phyloP scores from a whole-genome alignment of 2,797 vertebrate genomes.

The Enteromius argenteus region DNA sequence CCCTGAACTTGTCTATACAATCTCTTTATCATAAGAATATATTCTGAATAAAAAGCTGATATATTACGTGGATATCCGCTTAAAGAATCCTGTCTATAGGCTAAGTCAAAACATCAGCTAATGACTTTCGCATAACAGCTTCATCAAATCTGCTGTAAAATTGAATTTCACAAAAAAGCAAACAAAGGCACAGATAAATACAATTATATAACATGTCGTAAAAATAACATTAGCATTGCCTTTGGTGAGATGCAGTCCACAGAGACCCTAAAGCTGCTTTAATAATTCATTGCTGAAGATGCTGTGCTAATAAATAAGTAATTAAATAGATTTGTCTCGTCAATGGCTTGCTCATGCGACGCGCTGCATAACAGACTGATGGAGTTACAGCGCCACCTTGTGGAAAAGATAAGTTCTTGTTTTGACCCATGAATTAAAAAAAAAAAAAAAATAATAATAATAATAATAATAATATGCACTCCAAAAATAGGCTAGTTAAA shows the following conservation, averaged over 20 bases:
- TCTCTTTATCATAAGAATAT: neutral
- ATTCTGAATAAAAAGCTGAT: neutral
- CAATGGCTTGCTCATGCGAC: slow-evolving; percentile 41
- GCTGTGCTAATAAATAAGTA: slow-evolving; percentile 68
- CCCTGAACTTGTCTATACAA: too few relatives aligned
- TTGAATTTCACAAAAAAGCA: neutral
- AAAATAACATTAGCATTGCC: slow-evolving; percentile 45
- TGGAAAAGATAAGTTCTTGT: slow-evolving; percentile 54
- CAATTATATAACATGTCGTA: slow-evolving; percentile 37
- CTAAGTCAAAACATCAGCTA: neutral
- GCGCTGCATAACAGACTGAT: slow-evolving; percentile 39
- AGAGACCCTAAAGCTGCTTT: slow-evolving; percentile 63
- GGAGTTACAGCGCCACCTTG: slow-evolving; percentile 73
- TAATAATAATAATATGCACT: too few relatives aligned
- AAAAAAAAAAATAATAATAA: neutral
- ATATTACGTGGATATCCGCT: neutral
- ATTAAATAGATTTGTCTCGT: slow-evolving; percentile 72
- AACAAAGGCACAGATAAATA: slow-evolving; percentile 38
- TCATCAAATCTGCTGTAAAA: neutral
- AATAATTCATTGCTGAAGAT: slow-evolving; percentile 72
- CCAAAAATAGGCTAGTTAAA: too few relatives aligned
- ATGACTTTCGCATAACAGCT: neutral
- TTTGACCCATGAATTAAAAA: neutral
- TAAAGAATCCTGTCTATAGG: neutral
- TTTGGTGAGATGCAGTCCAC: slow-evolving; percentile 41